These are phyloP conservation scores for Mola mola DNA, from an alignment of 2,113 vertebrate genomes.

Conservation along the genomic window DNA sequence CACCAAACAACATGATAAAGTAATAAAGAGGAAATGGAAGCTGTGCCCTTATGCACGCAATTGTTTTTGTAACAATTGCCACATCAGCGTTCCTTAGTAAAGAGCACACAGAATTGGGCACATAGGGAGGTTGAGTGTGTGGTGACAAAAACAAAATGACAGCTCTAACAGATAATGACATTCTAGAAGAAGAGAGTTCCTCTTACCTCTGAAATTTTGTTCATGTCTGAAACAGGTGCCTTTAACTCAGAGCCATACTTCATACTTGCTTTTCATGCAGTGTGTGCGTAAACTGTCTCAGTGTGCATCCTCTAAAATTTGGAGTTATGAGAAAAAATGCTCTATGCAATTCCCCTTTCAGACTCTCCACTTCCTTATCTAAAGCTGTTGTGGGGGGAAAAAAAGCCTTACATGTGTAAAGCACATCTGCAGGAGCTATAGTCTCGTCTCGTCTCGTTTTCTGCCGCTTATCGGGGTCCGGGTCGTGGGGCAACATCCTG, in stretches of 20 bases:
- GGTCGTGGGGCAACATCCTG: too few species aligned
- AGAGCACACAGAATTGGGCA: not conserved
- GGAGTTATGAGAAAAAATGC: too few species aligned
- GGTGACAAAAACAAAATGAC: not conserved
- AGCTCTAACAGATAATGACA: not conserved
- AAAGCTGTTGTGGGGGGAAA: too few species aligned
- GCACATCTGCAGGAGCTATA: too few species aligned
- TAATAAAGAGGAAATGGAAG: constrained; percentile 46
- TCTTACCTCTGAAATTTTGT: not conserved
- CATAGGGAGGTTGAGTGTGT: not conserved
- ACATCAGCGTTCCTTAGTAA: constrained; percentile 4
- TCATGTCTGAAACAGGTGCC: too few species aligned
- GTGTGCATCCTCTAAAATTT: not conserved
- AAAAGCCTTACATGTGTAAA: too few species aligned
- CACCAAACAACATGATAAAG: too few species aligned
- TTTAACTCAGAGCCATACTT: too few species aligned
- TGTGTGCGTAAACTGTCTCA: not conserved
- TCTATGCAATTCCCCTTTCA: not conserved
- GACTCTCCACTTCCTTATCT: not conserved
- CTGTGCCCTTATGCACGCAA: constrained; percentile 6
- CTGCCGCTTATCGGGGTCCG: too few species aligned
- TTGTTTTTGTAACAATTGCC: constrained; percentile 12
- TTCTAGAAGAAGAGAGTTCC: not conserved
- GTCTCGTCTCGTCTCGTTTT: too few species aligned
- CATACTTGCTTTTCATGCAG: not conserved